Conservation (phyloP, 1,140 invertebrate species). For the Panagrolaimus sp. region DNA sequence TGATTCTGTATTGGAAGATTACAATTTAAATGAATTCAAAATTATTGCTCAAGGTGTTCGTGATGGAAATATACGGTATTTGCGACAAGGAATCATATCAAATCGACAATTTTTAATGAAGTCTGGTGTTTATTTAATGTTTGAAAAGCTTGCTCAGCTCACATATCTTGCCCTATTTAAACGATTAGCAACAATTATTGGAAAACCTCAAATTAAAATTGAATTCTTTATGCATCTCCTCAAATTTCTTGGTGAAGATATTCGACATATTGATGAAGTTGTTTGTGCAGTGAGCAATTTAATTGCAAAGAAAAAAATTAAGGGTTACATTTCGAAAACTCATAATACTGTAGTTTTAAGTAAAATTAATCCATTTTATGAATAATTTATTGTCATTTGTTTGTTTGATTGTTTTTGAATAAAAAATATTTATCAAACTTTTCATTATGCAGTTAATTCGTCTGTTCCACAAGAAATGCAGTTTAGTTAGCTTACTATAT, state of each 20-base stretch:
- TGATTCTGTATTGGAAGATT: background rate
- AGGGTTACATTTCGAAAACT: conserved; percentile 1
- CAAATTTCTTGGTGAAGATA: conserved; percentile 5
- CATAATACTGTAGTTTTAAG: conserved; percentile 12
- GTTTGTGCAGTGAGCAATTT: conserved; percentile 3
- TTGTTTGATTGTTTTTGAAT: too few relatives aligned
- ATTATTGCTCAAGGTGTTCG: conserved; percentile 6
- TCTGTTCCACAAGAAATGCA: too few relatives aligned
- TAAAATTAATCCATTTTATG: conserved; percentile 8
- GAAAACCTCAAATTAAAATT: background rate
- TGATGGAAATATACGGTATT: background rate
- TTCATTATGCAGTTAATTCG: too few relatives aligned
- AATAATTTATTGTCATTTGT: too few relatives aligned
- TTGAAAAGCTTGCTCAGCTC: conserved; percentile 10
- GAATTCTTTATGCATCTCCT: background rate
- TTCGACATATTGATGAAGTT: conserved; percentile 7
- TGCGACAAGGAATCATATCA: conserved; percentile 4
- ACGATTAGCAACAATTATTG: background rate
- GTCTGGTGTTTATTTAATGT: conserved; percentile 3
- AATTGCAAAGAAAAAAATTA: conserved; percentile 8
- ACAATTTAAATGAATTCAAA: conserved; percentile 6
- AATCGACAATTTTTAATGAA: conserved; percentile 7
- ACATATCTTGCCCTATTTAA: conserved; percentile 4
- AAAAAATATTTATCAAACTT: too few relatives aligned
- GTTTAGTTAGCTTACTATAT: too few relatives aligned